A percentile compares a stretch with the other conserved stretches of the same genome.
These are phyloP conservation scores for Apantesis nais DNA, from an alignment of 2,888 invertebrate genomes.

Conservation along the genomic window DNA sequence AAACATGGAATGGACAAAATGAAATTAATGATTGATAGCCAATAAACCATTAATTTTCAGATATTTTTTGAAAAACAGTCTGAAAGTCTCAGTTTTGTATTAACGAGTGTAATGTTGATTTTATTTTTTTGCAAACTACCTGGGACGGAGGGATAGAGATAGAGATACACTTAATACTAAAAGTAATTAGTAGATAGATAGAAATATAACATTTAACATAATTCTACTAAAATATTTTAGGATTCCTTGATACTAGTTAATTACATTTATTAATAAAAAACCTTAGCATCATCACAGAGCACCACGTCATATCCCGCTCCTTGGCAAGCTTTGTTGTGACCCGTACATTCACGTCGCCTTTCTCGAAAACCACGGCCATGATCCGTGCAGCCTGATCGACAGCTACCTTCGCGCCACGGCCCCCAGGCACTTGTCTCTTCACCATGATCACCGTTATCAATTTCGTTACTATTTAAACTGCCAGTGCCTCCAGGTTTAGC, in stretches of 20 bases:
- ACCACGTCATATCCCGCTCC: slow-evolving; percentile 88
- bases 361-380: slow-evolving; percentile 87
- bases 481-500: slow-evolving; percentile 71
- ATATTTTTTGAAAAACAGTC: neutral
- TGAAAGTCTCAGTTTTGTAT: neutral
- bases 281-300: slow-evolving; percentile 88
- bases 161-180: neutral
- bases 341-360: slow-evolving; percentile 84
- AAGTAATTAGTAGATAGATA: neutral
- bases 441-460: slow-evolving; percentile 5
- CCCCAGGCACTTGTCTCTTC: slow-evolving; percentile 84
- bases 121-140: neutral
- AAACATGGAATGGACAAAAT: neutral
- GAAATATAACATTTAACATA: neutral
- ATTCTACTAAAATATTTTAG: neutral
- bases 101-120: neutral
- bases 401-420: slow-evolving; percentile 86
- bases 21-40: neutral
- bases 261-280: slow-evolving; percentile 48
- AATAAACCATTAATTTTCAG: neutral
- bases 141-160: neutral
- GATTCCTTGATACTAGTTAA: neutral
- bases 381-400: slow-evolving; percentile 88
- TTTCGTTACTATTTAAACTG: neutral
- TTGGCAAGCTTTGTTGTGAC: slow-evolving; percentile 84